Evolutionary conservation across 2,888 invertebrate genomes (phyloP).

Genomic region (Leptopilina myrica): DNA sequence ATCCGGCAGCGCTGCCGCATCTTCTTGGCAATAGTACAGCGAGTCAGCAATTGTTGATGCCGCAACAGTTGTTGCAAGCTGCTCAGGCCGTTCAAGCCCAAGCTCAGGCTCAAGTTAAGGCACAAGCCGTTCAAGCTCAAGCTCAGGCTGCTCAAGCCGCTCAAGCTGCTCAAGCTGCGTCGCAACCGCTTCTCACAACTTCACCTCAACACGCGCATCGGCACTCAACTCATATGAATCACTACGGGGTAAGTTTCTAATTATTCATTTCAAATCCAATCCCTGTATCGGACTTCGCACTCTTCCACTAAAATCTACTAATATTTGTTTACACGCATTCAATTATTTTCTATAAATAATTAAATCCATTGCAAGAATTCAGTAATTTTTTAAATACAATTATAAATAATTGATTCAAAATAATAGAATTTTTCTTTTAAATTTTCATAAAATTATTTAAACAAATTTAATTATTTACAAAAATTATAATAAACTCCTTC

Average conservation of each 20-base stretch:
- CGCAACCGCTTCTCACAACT: conserved; percentile 71
- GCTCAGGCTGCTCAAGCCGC: conserved; percentile 64
- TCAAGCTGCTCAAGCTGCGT: conserved; percentile 56
- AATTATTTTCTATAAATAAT: too few relatives aligned
- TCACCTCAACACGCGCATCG: conserved; percentile 73
- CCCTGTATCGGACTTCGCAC: too few relatives aligned
- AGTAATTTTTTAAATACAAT: too few relatives aligned
- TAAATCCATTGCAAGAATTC: too few relatives aligned
- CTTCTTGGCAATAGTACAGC: conserved; percentile 84
- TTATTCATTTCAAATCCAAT: too few relatives aligned
- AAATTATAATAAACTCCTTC: too few relatives aligned
- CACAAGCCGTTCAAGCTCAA: conserved; percentile 56
- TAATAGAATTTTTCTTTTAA: too few relatives aligned
- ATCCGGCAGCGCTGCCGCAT: conserved; percentile 83
- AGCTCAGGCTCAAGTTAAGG: conserved; percentile 53
- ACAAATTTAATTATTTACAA: too few relatives aligned
- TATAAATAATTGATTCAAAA: too few relatives aligned
- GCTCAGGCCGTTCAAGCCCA: conserved; percentile 73
- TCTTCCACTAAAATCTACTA: too few relatives aligned
- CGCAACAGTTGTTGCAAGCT: conserved; percentile 80
- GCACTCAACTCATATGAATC: conserved; percentile 73
- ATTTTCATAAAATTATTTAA: too few relatives aligned
- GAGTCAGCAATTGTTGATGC: conserved; percentile 86
- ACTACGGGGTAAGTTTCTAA: conserved; percentile 68
- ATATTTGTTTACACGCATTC: too few relatives aligned